phyloP scores from a whole-genome alignment of 2,888 invertebrate genomes.

The Caenorhabditis wallacei region DNA sequence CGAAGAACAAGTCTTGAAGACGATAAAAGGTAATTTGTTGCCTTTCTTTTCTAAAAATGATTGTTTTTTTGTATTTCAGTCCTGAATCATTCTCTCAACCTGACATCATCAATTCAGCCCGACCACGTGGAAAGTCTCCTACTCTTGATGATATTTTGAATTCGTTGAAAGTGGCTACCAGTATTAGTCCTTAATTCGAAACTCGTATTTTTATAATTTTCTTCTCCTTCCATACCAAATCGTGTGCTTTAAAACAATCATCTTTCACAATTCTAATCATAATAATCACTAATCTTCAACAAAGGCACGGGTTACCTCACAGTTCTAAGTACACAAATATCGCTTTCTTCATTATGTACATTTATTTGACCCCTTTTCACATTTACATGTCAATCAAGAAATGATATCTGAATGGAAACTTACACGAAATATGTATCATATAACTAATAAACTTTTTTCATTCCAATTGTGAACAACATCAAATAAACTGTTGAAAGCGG shows the following conservation, averaged over 20 bases:
- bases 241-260: constrained; percentile 57
- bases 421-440: constrained; percentile 37
- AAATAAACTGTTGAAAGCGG: constrained; percentile 17
- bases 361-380: constrained; percentile 36
- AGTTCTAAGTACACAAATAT: constrained; percentile 5
- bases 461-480: not conserved
- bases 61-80: constrained; percentile 24
- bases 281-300: constrained; percentile 46
- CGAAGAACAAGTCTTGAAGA: constrained; percentile 53
- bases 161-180: constrained; percentile 59
- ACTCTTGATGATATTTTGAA: constrained; percentile 63
- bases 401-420: constrained; percentile 33
- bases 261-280: constrained; percentile 25
- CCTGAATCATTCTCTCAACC: constrained; percentile 56
- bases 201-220: not conserved
- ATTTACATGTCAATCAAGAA: constrained; percentile 37
- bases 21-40: constrained; percentile 34
- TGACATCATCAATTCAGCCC: constrained; percentile 59
- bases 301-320: constrained; percentile 38
- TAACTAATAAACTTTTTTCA: constrained; percentile 19
- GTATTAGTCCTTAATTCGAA: constrained; percentile 36
- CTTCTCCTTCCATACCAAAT: constrained; percentile 15
- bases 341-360: constrained; percentile 23
- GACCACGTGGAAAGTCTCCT: constrained; percentile 59
- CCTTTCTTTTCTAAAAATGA: not conserved